phyloP scores from a whole-genome alignment of 2,797 vertebrate genomes.

The Saxicola maurus region DNA sequence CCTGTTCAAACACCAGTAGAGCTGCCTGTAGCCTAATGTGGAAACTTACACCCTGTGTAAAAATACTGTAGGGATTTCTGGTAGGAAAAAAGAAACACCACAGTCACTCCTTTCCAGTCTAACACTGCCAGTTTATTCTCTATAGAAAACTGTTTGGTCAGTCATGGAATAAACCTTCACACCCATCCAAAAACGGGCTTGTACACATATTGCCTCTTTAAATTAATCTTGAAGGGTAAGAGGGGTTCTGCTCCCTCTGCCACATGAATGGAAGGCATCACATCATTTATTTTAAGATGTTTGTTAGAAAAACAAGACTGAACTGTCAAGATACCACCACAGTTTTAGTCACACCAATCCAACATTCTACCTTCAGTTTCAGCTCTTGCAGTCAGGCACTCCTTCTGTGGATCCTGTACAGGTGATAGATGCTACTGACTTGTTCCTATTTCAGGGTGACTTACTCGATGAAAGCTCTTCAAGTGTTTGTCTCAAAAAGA shows the following conservation, averaged over 20 bases:
- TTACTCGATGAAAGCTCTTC: background rate
- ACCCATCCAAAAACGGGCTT: background rate
- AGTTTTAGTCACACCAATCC: background rate
- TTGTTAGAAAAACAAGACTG: background rate
- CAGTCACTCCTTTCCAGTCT: background rate
- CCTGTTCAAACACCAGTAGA: background rate
- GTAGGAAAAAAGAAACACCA: background rate
- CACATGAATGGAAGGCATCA: background rate
- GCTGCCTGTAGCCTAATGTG: background rate
- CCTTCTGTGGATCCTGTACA: background rate
- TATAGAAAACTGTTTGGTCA: background rate
- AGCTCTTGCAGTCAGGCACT: background rate
- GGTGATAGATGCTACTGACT: background rate
- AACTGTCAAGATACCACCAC: background rate
- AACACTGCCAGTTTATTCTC: background rate
- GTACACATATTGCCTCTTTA: background rate
- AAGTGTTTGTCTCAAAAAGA: background rate
- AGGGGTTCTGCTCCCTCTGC: background rate
- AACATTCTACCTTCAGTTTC: background rate
- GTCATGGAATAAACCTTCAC: background rate
- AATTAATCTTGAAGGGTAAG: background rate
- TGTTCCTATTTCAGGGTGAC: background rate
- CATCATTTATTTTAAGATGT: background rate
- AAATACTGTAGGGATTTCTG: background rate
- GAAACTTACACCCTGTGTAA: background rate